Evolutionary conservation across 2,797 vertebrate species (phyloP).

Genomic region (Dendrocincla fuliginosa): DNA sequence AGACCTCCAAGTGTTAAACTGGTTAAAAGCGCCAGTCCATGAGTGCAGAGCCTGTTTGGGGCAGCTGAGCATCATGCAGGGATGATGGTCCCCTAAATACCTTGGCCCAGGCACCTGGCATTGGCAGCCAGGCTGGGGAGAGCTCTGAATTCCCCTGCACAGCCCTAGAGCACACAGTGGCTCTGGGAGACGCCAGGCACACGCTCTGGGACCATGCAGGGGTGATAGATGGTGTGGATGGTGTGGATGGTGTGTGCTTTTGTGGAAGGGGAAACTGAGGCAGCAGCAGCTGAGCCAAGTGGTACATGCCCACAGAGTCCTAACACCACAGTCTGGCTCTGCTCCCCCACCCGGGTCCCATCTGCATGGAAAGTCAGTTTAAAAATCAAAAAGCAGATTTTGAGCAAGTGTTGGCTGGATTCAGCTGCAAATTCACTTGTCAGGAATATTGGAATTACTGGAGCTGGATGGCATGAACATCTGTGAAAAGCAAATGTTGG

Average conservation of each 20-base stretch:
- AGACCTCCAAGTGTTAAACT: not conserved
- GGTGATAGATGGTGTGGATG: not conserved
- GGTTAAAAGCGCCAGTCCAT: not conserved
- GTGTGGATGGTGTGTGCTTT: not conserved
- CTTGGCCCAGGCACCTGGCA: not conserved
- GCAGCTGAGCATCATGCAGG: fast-evolving
- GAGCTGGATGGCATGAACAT: not conserved
- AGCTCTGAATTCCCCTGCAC: fast-evolving
- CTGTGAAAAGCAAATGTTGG: not conserved
- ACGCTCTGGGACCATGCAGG: fast-evolving
- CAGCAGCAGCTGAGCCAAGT: not conserved
- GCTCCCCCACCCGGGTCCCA: fast-evolving
- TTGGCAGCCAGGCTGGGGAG: not conserved
- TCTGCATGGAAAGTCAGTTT: not conserved
- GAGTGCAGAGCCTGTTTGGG: not conserved
- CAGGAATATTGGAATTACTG: not conserved
- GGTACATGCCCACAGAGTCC: fast-evolving
- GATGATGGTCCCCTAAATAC: not conserved
- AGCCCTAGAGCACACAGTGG: not conserved
- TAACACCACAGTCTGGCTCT: fast-evolving
- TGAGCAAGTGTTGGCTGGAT: not conserved
- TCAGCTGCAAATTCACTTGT: conserved; percentile 10
- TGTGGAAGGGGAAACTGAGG: not conserved
- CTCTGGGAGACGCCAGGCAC: not conserved
- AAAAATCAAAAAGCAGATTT: not conserved